Base-by-base conservation (phyloP, 1,140 invertebrate species). In the Trinorchestia longiramus region DNA sequence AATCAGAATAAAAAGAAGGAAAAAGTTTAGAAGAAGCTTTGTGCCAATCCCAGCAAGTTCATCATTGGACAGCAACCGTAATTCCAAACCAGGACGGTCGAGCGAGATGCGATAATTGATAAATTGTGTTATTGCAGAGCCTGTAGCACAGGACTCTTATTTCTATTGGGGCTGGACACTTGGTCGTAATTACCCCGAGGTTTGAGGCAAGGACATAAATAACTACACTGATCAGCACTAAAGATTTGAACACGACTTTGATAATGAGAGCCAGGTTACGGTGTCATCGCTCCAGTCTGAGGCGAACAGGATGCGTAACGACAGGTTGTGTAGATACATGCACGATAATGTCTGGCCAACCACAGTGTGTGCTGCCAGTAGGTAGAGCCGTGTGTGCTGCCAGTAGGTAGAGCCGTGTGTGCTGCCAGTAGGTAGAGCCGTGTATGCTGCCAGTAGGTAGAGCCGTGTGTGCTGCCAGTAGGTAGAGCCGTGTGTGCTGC, bases 121-220 rank as follows among this genome's bases (percentile, higher is more conserved):
- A 90, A 42, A 41, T 11, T 15, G 41, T 42, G 23, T 41, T 42
- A 90, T 90, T 90, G 88, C 88, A 42, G 88, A 42, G 88, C 88
- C 41, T 28, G 88, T 90, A 90, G 88, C 44, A 94, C 44, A 47
- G 43, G 23, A 94, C 92, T 94, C 92, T 94, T 94, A 40, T 94
- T 94, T 94, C 44, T 43, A 94, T n/a, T 40, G 92, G 36, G 3
- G 6, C 92, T 15, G 88, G 43, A 43, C 88, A 42, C 41, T 94
- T 45, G 44, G 92, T 11, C 43, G 40, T 45, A 45, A 94, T 94
- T 23, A 94, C 17, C 36, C 43, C 11, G 41, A 3, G 88, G 8
- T 90, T 90, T 90, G 88, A 42, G 43, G 88, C 41, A 90, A 43
- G 44, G 36, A 94, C 40, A 94, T 94, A 94, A 94, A 94, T 94